phyloP scores from a whole-genome alignment of 2,113 vertebrate species.

The Lipotes vexillifer region DNA sequence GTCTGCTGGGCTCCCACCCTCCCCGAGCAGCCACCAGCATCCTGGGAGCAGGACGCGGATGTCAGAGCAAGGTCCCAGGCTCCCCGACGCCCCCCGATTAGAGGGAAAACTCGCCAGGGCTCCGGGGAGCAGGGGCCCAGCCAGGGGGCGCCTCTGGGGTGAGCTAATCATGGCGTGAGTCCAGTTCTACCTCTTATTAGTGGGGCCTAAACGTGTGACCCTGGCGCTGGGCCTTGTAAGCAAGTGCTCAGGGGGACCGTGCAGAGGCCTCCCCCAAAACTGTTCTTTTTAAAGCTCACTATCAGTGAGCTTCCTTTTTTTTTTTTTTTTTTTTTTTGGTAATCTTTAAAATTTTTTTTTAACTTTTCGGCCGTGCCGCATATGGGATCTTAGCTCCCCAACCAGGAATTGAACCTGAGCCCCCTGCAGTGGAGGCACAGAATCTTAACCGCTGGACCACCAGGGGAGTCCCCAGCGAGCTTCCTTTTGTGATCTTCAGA shows the following conservation, averaged over 20 bases:
- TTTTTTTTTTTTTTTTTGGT: not conserved
- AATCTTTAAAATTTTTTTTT: no score
- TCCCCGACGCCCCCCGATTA: not conserved
- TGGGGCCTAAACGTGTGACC: not conserved
- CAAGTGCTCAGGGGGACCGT: rapidly evolving
- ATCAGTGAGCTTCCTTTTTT: not conserved
- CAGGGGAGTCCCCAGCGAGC: not conserved
- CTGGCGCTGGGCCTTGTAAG: not conserved
- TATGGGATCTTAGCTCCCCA: not conserved
- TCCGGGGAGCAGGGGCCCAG: not conserved
- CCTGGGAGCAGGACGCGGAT: not conserved
- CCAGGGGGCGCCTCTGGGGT: not conserved
- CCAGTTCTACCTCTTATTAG: not conserved
- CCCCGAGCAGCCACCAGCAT: not conserved
- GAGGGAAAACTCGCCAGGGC: not conserved
- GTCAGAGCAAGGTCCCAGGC: not conserved
- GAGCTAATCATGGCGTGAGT: not conserved
- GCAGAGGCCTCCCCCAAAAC: not conserved
- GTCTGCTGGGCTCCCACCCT: not conserved
- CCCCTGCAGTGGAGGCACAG: not conserved
- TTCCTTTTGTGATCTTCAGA: no score
- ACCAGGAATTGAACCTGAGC: not conserved
- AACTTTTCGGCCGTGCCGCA: not conserved
- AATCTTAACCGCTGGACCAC: not conserved
- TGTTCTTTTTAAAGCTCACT: not conserved